Conservation (phyloP, 2,113 vertebrate species). For the Ameiurus melas region DNA sequence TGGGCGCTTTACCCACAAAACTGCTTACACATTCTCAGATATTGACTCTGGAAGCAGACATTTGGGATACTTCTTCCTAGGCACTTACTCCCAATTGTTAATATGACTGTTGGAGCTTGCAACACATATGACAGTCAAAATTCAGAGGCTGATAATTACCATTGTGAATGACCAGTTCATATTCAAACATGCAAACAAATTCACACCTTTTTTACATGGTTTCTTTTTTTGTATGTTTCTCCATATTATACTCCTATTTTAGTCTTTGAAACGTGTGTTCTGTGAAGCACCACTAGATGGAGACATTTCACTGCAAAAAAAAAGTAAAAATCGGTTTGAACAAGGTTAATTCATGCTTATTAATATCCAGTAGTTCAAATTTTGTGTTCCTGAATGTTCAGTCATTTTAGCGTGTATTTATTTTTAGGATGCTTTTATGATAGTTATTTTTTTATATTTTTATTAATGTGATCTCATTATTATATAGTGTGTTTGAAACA, state of each 20-base stretch:
- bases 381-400: not conserved
- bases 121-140: not conserved
- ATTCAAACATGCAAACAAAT: not conserved
- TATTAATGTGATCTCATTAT: not conserved
- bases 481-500: not conserved
- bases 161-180: not conserved
- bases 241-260: not conserved
- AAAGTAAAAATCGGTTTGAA: not conserved
- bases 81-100: not conserved
- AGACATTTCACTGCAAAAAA: conserved; percentile 29
- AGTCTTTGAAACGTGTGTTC: not conserved
- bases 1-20: not conserved
- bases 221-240: not conserved
- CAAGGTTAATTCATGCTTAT: not conserved
- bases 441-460: not conserved
- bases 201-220: not conserved
- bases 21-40: not conserved
- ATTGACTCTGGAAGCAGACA: not conserved
- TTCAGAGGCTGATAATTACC: not conserved
- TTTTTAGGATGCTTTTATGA: not conserved
- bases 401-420: not conserved
- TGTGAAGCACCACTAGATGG: conserved; percentile 20
- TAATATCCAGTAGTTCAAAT: not conserved
- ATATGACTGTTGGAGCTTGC: not conserved
- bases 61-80: not conserved